phyloP scores from a whole-genome alignment of 2,113 vertebrate genomes.

The Chlorodrepanis virens region DNA sequence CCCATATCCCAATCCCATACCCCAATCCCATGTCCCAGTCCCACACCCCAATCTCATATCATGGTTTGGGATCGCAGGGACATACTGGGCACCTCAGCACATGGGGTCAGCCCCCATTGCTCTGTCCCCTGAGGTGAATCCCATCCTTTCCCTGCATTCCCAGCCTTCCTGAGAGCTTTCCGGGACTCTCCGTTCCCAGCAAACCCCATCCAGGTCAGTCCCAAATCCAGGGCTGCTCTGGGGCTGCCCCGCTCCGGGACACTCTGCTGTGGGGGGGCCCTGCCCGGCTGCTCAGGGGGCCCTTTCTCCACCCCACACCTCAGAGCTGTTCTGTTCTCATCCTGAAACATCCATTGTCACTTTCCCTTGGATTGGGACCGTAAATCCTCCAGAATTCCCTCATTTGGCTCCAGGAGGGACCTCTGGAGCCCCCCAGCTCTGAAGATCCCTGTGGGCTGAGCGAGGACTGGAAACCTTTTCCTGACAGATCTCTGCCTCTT shows the following conservation, averaged over 20 bases:
- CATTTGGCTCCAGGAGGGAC: background rate
- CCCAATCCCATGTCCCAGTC: no score
- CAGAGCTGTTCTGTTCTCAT: rapidly evolving
- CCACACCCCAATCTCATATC: no score
- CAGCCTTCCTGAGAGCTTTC: background rate
- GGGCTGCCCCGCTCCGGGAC: no score
- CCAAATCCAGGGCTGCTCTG: rapidly evolving
- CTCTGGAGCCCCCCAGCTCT: background rate
- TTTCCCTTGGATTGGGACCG: background rate
- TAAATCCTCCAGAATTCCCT: background rate
- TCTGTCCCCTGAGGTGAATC: background rate
- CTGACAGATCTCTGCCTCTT: background rate
- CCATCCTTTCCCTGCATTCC: background rate
- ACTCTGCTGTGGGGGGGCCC: rapidly evolving
- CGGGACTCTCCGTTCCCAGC: background rate
- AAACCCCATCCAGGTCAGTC: background rate
- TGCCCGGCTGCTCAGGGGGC: background rate
- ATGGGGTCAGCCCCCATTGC: rapidly evolving
- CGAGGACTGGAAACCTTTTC: background rate
- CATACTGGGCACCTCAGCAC: rapidly evolving
- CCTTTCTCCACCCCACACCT: rapidly evolving
- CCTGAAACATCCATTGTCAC: rapidly evolving
- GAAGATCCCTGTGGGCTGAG: background rate
- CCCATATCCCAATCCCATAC: no score
- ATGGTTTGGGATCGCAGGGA: rapidly evolving